Conservation (phyloP, 2,888 invertebrate species). For the Nysson spinosus region DNA sequence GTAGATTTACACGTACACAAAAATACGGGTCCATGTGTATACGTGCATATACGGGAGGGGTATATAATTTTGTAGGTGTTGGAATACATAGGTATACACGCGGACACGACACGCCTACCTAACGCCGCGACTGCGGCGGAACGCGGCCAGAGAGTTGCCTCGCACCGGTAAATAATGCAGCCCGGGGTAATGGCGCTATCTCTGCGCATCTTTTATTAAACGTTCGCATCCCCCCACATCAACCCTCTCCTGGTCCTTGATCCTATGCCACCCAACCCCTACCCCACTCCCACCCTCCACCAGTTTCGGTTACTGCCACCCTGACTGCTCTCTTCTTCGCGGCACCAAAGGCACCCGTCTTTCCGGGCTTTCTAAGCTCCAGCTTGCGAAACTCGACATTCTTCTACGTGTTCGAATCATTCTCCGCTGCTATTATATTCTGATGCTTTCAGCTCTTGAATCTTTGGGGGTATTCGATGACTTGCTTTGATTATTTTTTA, state of each 20-base stretch:
- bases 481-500: too few relatives aligned
- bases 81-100: neutral
- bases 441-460: too few relatives aligned
- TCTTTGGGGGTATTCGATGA: too few relatives aligned
- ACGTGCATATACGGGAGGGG: too few relatives aligned
- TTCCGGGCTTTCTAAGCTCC: neutral
- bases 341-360: constrained; percentile 19
- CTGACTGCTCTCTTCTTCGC: constrained; percentile 65
- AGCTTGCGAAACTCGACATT: neutral
- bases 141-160: constrained; percentile 74
- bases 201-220: constrained; percentile 78
- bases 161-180: constrained; percentile 76
- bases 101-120: constrained; percentile 70
- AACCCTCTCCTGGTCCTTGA: constrained; percentile 24
- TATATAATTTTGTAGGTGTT: too few relatives aligned
- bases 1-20: constrained; percentile 17
- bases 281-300: constrained; percentile 25
- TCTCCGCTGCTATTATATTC: too few relatives aligned
- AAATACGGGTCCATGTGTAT: too few relatives aligned
- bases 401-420: too few relatives aligned
- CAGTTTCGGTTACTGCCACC: constrained; percentile 48
- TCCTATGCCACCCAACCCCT: constrained; percentile 39
- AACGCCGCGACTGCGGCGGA: constrained; percentile 73
- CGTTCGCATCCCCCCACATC: constrained; percentile 66
- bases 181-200: constrained; percentile 78